phyloP scores from a whole-genome alignment of 2,113 vertebrate genomes.

The Caranx melampygus region DNA sequence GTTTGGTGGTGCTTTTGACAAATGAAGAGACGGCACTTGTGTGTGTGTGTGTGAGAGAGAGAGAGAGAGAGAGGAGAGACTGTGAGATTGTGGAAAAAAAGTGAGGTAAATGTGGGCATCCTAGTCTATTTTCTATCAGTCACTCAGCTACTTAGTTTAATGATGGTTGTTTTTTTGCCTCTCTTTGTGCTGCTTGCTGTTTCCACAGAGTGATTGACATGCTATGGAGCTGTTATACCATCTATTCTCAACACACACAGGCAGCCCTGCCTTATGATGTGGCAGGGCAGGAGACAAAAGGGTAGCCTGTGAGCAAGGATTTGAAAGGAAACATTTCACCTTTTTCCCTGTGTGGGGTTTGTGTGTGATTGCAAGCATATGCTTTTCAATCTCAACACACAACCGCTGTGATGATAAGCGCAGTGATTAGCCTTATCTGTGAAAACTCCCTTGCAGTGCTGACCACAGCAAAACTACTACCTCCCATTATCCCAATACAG shows the following conservation, averaged over 20 bases:
- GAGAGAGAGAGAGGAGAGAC: slow-evolving; percentile 29
- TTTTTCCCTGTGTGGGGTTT: slow-evolving; percentile 56
- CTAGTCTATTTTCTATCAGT: slow-evolving; percentile 42
- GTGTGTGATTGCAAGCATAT: slow-evolving; percentile 52
- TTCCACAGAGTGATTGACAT: slow-evolving; percentile 48
- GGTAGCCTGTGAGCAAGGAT: slow-evolving; percentile 24
- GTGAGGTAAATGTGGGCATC: slow-evolving; percentile 24
- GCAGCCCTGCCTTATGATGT: slow-evolving; percentile 32
- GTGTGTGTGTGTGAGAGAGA: slow-evolving; percentile 21
- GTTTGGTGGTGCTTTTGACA: slow-evolving; percentile 79
- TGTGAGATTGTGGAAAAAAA: slow-evolving; percentile 19
- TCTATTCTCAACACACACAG: slow-evolving; percentile 25
- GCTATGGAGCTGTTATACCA: slow-evolving; percentile 16
- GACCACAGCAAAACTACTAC: slow-evolving; percentile 73
- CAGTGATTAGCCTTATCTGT: slow-evolving; percentile 76
- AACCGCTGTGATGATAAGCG: slow-evolving; percentile 69
- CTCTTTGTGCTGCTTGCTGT: slow-evolving; percentile 24
- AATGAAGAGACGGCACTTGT: slow-evolving; percentile 67
- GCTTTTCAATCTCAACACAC: slow-evolving; percentile 71
- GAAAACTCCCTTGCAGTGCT: slow-evolving; percentile 72
- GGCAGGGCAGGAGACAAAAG: slow-evolving; percentile 57
- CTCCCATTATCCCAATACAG: slow-evolving; percentile 65
- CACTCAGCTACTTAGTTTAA: slow-evolving; percentile 47
- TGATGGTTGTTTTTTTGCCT: slow-evolving; percentile 41
- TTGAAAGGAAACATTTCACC: slow-evolving; percentile 46